These are phyloP conservation scores for Cecidostiba fungosa DNA, from an alignment of 2,888 invertebrate genomes.

Conservation along the genomic window DNA sequence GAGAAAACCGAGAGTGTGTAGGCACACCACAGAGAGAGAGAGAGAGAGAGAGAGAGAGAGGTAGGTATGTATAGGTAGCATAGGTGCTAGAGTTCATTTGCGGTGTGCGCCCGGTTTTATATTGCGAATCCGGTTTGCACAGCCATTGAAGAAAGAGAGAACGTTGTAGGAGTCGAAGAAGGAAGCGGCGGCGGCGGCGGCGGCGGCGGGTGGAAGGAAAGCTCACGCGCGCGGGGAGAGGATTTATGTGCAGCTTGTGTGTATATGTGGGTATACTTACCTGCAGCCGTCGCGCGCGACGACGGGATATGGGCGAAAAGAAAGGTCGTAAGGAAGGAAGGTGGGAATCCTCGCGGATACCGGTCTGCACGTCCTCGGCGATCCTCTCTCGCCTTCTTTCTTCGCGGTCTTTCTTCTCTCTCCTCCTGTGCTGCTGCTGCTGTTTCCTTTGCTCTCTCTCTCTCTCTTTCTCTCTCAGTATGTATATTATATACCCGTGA, in stretches of 20 bases:
- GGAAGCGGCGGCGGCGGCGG: conserved; percentile 19
- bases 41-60: conserved; percentile 21
- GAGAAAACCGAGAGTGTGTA: neutral
- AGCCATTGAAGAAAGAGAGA: conserved; percentile 47
- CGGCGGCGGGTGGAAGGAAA: conserved; percentile 53
- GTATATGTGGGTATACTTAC: neutral
- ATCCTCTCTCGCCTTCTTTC: conserved; percentile 59
- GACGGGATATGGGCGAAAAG: conserved; percentile 48
- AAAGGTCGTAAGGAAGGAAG: conserved; percentile 60
- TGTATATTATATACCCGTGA: conserved; percentile 3
- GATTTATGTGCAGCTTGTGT: conserved; percentile 23
- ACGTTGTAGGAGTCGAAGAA: conserved; percentile 45
- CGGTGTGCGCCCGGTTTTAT: conserved; percentile 71
- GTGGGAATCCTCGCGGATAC: conserved; percentile 53
- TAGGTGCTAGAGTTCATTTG: conserved; percentile 67
- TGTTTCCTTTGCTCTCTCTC: conserved; percentile 3
- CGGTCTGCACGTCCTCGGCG: conserved; percentile 21
- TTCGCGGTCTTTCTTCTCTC: conserved; percentile 26
- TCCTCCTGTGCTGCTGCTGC: conserved; percentile 20
- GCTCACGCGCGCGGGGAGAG: conserved; percentile 42
- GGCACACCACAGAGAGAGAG: neutral
- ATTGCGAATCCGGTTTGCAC: conserved; percentile 78
- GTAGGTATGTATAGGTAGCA: neutral
- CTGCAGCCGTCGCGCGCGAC: neutral
- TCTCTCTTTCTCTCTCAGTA: conserved; percentile 37